phyloP scores from a whole-genome alignment of 2,113 vertebrate species.

The Origma solitaria region DNA sequence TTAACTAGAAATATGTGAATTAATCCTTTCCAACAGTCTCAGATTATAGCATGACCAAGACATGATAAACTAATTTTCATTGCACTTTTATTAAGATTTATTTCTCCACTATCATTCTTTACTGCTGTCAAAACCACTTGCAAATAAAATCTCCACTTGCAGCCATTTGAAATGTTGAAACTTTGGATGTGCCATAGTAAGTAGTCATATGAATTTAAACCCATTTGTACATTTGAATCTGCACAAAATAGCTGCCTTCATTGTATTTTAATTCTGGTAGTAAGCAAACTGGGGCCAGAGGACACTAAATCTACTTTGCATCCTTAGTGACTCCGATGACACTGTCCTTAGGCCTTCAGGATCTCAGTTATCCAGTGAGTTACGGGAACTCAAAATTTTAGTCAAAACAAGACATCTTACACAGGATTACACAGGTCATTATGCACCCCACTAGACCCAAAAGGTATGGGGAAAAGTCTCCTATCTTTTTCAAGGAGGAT shows the following conservation, averaged over 20 bases:
- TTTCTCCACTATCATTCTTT: neutral
- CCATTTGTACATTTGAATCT: neutral
- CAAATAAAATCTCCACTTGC: neutral
- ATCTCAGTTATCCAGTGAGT: neutral
- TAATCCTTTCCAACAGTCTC: neutral
- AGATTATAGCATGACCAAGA: neutral
- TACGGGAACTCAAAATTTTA: neutral
- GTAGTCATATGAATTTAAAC: neutral
- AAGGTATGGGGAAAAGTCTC: neutral
- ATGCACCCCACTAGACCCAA: neutral
- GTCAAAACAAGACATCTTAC: neutral
- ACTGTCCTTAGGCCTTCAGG: neutral
- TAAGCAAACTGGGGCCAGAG: neutral
- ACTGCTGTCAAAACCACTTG: neutral
- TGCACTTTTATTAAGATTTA: neutral
- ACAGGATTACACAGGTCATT: neutral
- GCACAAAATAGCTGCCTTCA: neutral
- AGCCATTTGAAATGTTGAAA: neutral
- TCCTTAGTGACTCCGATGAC: neutral
- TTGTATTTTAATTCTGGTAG: neutral
- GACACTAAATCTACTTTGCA: neutral
- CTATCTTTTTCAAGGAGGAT: neutral
- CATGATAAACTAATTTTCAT: neutral
- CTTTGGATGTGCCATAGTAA: neutral
- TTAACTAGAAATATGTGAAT: neutral